Evolutionary conservation across 2,888 invertebrate species (phyloP).

Genomic region (Drosophila birchii): DNA sequence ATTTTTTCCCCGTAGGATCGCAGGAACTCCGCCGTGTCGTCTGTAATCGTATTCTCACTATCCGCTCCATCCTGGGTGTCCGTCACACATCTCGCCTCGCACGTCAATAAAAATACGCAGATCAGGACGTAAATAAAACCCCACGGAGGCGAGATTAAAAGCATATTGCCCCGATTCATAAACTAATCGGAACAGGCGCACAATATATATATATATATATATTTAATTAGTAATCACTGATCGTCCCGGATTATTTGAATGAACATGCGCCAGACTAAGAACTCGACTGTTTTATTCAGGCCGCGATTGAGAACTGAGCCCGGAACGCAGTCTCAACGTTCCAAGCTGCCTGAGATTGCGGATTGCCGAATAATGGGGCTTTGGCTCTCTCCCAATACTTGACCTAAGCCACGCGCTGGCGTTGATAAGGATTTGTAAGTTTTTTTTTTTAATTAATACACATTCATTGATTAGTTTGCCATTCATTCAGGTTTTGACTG

Average conservation of each 20-base stretch:
- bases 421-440: conserved; percentile 34
- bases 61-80: neutral
- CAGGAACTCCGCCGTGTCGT: conserved; percentile 49
- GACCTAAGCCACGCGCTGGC: conserved; percentile 54
- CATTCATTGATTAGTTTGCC: conserved; percentile 32
- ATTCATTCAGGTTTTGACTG: conserved; percentile 13
- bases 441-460: neutral
- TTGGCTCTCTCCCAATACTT: conserved; percentile 42
- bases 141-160: conserved; percentile 20
- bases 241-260: conserved; percentile 45
- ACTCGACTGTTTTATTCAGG: conserved; percentile 48
- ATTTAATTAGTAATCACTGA: conserved; percentile 46
- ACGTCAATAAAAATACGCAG: conserved; percentile 18
- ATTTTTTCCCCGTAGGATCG: conserved; percentile 71
- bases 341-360: conserved; percentile 14
- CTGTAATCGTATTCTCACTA: conserved; percentile 52
- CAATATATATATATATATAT: conserved; percentile 8
- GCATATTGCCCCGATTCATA: conserved; percentile 49
- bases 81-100: conserved; percentile 34
- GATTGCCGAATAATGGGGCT: conserved; percentile 15
- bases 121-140: conserved; percentile 23
- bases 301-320: conserved; percentile 55
- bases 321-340: conserved; percentile 18
- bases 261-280: conserved; percentile 2
- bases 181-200: conserved; percentile 19